Base-by-base conservation (phyloP, 2,888 invertebrate genomes). In the Rhogogaster chlorosoma region DNA sequence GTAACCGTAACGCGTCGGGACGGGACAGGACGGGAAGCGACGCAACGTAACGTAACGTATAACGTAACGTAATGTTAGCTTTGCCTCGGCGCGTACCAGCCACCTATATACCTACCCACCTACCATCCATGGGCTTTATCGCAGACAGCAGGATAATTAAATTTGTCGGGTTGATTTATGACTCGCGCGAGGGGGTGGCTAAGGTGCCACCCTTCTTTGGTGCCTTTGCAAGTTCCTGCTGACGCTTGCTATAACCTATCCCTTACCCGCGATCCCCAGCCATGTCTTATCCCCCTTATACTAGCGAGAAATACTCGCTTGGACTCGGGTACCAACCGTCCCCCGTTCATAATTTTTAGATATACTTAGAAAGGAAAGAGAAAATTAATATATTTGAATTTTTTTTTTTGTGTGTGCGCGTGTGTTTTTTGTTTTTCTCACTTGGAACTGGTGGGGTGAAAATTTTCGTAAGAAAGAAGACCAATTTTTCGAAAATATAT, bases 91-190 rank as follows among this genome's bases (percentile, higher is more conserved):
- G 83, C 49, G 42, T 67, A 67, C 38, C 80, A 38, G 75, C 53
- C 32, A 49, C 53, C 49, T 49, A 38, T 49, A 38, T 75, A 77
- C 77, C 53, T 77, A 53, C 77, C 53, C 32, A 53, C 15, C 77
- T 15, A 77, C 32, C 78, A 26, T 61, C 80, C 80, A 18, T 29
- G 49, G 90, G 93, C 93, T 94, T 94, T 94, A 94, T 94, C 94
- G 93, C 93, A 94, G 94, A 94, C 94, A 94, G 93, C 93, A 94
- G 94, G 94, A 94, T 94, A 94, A 94, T 94, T 94, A 94, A 94
- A 94, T 94, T 94, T 94, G 94, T 94, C 94, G 93, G 92, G 90
- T 94, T 94, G 94, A 94, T 94, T 94, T 94, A 94, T 94, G 92
- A 94, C 92, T 88, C 89, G 89, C 90, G 91, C 89, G 90, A 88